Conservation (phyloP, 2,113 vertebrate species). For the Pseudorhombus dupliciocellatus region DNA sequence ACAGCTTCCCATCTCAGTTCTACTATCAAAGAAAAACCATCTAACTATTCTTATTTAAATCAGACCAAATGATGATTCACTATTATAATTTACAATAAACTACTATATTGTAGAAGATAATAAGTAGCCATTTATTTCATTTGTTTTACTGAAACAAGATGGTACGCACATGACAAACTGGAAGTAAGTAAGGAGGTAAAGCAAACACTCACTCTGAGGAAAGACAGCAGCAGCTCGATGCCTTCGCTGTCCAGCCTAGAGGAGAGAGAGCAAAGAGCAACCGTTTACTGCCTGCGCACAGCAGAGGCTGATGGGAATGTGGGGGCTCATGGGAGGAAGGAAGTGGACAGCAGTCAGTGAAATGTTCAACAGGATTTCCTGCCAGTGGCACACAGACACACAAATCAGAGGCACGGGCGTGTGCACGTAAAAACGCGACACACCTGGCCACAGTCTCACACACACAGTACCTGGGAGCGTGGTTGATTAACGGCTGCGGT, state of each 20-base stretch:
- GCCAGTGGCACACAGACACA: constrained; percentile 16
- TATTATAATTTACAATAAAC: too few species aligned
- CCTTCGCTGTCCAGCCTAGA: constrained; percentile 93
- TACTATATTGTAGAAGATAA: too few species aligned
- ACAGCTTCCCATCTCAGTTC: too few species aligned
- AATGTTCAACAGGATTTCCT: constrained; percentile 81
- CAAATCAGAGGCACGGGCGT: background rate
- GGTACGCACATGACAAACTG: too few species aligned
- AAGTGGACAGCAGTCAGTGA: constrained; percentile 60
- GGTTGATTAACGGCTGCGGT: constrained; percentile 94
- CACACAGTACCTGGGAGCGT: constrained; percentile 90
- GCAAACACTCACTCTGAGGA: constrained; percentile 83
- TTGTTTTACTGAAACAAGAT: too few species aligned
- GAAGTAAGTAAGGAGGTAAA: background rate
- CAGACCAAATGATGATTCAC: too few species aligned
- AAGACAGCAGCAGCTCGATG: constrained; percentile 93
- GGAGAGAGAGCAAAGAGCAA: constrained; percentile 62
- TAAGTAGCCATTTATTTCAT: too few species aligned
- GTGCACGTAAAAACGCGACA: background rate
- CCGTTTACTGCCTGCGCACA: constrained; percentile 30
- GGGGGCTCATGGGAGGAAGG: constrained; percentile 69
- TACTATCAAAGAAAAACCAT: too few species aligned
- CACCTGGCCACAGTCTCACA: background rate
- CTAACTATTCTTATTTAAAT: too few species aligned
- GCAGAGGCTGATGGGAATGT: constrained; percentile 47